These are phyloP conservation scores for Cydia amplana DNA, from an alignment of 1,140 invertebrate species.

Conservation along the genomic window DNA sequence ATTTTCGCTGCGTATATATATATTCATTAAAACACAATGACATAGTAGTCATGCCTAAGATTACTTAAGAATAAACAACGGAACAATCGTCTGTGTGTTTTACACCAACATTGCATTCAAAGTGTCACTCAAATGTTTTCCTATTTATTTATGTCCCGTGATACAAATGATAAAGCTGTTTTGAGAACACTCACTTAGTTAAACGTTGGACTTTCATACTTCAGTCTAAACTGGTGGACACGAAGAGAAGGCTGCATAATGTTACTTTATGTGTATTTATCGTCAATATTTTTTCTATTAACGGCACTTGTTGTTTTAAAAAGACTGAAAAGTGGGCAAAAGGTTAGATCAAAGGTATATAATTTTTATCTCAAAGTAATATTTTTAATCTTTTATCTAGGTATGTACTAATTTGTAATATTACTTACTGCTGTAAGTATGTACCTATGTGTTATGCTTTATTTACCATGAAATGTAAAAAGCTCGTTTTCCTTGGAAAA, in stretches of 20 bases:
- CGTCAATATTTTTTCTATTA: constrained; percentile 53
- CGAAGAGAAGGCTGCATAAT: constrained; percentile 34
- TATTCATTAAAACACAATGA: background rate
- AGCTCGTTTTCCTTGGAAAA: no score
- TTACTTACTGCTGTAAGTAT: no score
- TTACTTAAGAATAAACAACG: background rate
- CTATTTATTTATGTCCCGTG: constrained; percentile 26
- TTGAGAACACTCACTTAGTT: constrained; percentile 13
- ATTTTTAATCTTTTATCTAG: background rate
- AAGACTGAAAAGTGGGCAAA: constrained; percentile 43
- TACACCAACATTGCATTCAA: background rate
- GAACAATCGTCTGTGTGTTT: background rate
- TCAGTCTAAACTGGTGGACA: constrained; percentile 15
- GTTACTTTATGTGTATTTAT: constrained; percentile 55
- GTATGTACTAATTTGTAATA: no score
- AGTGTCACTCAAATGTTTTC: constrained; percentile 18
- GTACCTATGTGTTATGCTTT: no score
- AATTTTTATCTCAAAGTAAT: background rate
- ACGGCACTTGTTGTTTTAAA: constrained; percentile 53
- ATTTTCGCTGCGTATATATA: background rate
- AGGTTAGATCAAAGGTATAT: constrained; percentile 33
- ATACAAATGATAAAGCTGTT: constrained; percentile 18
- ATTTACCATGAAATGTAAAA: no score
- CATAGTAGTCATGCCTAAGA: background rate
- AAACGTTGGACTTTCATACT: constrained; percentile 13